A percentile compares a stretch with the other conserved stretches of the same genome.
These are phyloP conservation scores for Flabesymbios commensalis DNA, from an alignment of 2,888 invertebrate species.

Conservation along the genomic window DNA sequence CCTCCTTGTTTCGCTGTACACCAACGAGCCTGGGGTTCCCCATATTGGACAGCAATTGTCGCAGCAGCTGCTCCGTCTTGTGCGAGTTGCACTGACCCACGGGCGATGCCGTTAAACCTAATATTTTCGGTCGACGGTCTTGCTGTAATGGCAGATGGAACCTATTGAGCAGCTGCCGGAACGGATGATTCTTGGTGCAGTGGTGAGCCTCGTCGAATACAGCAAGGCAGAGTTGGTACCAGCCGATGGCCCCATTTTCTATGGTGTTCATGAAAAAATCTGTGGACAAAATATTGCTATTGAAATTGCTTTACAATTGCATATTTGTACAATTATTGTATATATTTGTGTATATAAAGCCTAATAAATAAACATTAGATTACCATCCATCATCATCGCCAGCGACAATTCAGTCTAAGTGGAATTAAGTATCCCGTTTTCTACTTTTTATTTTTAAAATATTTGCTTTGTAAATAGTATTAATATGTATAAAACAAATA, in stretches of 20 bases:
- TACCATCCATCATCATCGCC: too few species aligned
- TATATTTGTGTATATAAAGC: too few species aligned
- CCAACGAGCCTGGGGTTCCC: conserved; percentile 40
- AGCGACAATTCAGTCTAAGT: too few species aligned
- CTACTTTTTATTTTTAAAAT: too few species aligned
- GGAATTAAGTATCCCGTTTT: too few species aligned
- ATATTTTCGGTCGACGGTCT: conserved; percentile 38
- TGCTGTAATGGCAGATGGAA: conserved; percentile 33
- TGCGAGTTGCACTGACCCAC: conserved; percentile 42
- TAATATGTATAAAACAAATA: too few species aligned
- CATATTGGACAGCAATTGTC: conserved; percentile 40
- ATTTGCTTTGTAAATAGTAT: too few species aligned
- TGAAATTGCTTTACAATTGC: not conserved
- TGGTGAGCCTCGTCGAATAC: conserved; percentile 56
- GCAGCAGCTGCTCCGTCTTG: conserved; percentile 42
- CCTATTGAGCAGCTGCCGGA: conserved; percentile 38
- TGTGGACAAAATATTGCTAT: conserved; percentile 25
- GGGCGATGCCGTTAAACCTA: conserved; percentile 55
- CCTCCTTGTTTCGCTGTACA: conserved; percentile 27
- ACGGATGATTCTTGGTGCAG: conserved; percentile 52
- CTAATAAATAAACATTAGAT: too few species aligned
- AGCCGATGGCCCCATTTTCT: conserved; percentile 35
- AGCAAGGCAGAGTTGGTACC: conserved; percentile 48
- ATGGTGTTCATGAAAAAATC: conserved; percentile 47
- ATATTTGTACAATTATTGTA: too few species aligned